Conservation (phyloP, 2,113 vertebrate species). For the Eonycteris spelaea region DNA sequence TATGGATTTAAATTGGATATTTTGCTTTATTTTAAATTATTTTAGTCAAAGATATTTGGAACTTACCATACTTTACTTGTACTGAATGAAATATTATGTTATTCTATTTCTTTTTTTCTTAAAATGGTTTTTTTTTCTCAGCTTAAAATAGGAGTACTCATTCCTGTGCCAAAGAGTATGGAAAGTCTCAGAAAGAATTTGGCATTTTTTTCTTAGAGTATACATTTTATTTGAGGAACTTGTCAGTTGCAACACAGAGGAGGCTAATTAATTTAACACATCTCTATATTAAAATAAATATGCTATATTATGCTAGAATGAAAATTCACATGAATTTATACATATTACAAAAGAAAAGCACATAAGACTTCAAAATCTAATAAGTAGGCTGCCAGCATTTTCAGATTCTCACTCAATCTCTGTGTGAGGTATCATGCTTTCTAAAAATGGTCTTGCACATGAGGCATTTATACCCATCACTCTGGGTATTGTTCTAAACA, state of each 20-base stretch:
- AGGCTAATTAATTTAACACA: constrained; percentile 24
- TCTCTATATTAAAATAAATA: constrained; percentile 44
- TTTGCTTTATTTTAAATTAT: background rate
- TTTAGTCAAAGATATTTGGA: background rate
- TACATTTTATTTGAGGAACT: constrained; percentile 37
- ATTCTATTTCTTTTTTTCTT: background rate
- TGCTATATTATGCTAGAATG: background rate
- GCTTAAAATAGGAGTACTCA: constrained; percentile 26
- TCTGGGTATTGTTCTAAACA: background rate
- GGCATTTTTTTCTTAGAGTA: constrained; percentile 28
- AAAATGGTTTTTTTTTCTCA: background rate
- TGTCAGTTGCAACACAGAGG: constrained; percentile 1
- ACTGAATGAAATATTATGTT: background rate
- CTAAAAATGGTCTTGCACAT: constrained; percentile 15
- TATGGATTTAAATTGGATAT: constrained; percentile 2
- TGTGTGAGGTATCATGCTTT: constrained; percentile 38
- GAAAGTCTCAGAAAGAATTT: constrained; percentile 18
- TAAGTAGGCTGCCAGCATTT: background rate
- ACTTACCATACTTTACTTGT: background rate
- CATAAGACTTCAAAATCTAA: background rate
- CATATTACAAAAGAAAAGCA: constrained; percentile 34
- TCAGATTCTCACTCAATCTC: background rate
- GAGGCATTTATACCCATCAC: background rate
- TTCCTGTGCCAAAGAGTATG: constrained; percentile 1
- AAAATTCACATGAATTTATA: constrained; percentile 30